Conservation (phyloP, 2,888 invertebrate species). For the Lasioglossum oenotherae region DNA sequence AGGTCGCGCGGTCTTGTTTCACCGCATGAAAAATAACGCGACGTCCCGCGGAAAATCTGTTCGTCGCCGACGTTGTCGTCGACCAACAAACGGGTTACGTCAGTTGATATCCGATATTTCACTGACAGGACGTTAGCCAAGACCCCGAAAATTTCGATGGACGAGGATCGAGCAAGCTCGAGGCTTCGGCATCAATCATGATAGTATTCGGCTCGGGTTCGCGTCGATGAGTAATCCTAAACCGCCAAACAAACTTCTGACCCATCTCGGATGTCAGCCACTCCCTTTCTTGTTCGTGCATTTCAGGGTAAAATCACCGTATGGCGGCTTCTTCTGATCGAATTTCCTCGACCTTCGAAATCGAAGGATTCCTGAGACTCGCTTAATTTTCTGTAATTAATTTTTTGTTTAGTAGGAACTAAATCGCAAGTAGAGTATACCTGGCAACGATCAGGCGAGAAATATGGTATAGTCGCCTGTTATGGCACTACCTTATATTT, state of each 20-base stretch:
- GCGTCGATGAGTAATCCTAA: slow-evolving; percentile 60
- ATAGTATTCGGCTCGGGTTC: slow-evolving; percentile 46
- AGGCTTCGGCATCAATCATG: slow-evolving; percentile 31
- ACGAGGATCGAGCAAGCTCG: slow-evolving; percentile 15
- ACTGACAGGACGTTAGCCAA: neutral
- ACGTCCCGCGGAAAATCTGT: neutral
- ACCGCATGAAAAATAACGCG: slow-evolving; percentile 12
- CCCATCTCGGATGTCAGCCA: slow-evolving; percentile 28
- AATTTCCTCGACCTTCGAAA: neutral
- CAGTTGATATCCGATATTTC: slow-evolving; percentile 52
- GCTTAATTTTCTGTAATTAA: neutral
- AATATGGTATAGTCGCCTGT: too few relatives aligned
- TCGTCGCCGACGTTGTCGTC: neutral
- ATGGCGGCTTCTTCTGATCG: neutral
- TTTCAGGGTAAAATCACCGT: slow-evolving; percentile 6
- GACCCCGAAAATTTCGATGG: slow-evolving; percentile 13
- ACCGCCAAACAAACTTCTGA: slow-evolving; percentile 51
- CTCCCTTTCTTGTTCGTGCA: slow-evolving; percentile 22
- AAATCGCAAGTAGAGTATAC: neutral
- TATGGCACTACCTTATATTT: too few relatives aligned
- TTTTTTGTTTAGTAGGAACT: neutral
- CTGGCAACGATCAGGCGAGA: neutral
- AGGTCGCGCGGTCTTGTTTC: slow-evolving; percentile 25
- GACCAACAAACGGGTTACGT: slow-evolving; percentile 18
- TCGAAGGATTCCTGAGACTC: neutral